Conservation (phyloP, 2,797 vertebrate genomes). For the Mareca strepera region DNA sequence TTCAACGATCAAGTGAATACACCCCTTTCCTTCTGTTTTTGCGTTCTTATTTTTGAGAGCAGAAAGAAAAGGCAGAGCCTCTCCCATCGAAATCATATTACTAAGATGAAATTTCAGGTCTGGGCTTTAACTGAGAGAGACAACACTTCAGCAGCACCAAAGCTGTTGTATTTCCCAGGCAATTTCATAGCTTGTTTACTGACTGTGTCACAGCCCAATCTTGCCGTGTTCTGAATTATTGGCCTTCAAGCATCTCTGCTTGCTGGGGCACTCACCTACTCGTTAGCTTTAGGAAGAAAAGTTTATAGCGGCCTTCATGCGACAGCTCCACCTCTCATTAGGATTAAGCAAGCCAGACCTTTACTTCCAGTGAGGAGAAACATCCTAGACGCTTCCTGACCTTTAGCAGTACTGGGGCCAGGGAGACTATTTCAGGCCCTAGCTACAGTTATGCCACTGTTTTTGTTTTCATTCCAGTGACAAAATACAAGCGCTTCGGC, state of each 20-base stretch:
- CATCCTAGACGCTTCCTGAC: background rate
- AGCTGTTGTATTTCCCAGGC: background rate
- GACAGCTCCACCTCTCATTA: background rate
- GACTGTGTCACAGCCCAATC: background rate
- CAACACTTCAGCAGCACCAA: background rate
- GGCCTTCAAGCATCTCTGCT: background rate
- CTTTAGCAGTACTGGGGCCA: background rate
- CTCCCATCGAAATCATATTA: background rate
- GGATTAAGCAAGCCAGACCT: background rate
- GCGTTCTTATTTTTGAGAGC: background rate
- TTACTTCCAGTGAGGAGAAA: background rate
- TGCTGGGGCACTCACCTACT: background rate
- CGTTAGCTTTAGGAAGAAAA: background rate
- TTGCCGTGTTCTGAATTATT: background rate
- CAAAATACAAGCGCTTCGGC: background rate
- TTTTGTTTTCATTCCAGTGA: background rate
- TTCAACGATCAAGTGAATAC: background rate
- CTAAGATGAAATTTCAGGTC: background rate
- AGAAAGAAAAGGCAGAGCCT: background rate
- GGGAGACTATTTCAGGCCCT: background rate
- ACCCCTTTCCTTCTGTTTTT: background rate
- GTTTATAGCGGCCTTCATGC: background rate
- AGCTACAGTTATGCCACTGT: background rate
- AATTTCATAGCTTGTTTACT: background rate
- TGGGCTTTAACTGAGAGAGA: background rate